Evolutionary conservation across 1,140 invertebrate species (phyloP).

Genomic region (Belonocnema kinseyi): DNA sequence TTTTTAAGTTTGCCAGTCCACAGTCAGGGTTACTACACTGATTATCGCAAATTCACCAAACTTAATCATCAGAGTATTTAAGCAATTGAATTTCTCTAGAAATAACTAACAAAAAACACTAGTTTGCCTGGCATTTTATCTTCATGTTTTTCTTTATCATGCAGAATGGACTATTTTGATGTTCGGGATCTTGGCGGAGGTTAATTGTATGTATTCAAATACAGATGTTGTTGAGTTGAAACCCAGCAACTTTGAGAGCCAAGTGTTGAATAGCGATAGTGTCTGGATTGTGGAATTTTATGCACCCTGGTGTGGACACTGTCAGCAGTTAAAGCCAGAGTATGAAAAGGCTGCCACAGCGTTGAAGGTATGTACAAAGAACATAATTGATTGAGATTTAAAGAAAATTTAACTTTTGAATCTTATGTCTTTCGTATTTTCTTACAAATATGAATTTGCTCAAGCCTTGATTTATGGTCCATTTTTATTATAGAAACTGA

Average conservation of each 20-base stretch:
- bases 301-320: slow-evolving; percentile 95
- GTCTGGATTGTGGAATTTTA: slow-evolving; percentile 97
- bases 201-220: slow-evolving; percentile 84
- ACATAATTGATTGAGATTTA: slow-evolving; percentile 2
- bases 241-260: slow-evolving; percentile 91
- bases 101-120: slow-evolving; percentile 1
- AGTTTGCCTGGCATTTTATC: slow-evolving; percentile 38
- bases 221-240: slow-evolving; percentile 95
- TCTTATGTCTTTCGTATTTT: neutral
- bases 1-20: too few species aligned
- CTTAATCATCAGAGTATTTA: too few species aligned
- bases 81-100: slow-evolving; percentile 23
- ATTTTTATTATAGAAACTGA: too few species aligned
- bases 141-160: slow-evolving; percentile 46
- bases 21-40: too few species aligned
- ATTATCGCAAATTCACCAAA: neutral
- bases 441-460: too few species aligned
- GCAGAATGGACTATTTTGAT: slow-evolving; percentile 51
- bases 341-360: slow-evolving; percentile 92
- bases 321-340: slow-evolving; percentile 88
- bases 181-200: slow-evolving; percentile 59
- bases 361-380: slow-evolving; percentile 81
- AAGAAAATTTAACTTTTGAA: neutral
- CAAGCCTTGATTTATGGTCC: too few species aligned
- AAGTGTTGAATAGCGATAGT: slow-evolving; percentile 89